Evolutionary conservation across 2,797 vertebrate genomes (phyloP).

Genomic region (Melanotaenia nigrans): DNA sequence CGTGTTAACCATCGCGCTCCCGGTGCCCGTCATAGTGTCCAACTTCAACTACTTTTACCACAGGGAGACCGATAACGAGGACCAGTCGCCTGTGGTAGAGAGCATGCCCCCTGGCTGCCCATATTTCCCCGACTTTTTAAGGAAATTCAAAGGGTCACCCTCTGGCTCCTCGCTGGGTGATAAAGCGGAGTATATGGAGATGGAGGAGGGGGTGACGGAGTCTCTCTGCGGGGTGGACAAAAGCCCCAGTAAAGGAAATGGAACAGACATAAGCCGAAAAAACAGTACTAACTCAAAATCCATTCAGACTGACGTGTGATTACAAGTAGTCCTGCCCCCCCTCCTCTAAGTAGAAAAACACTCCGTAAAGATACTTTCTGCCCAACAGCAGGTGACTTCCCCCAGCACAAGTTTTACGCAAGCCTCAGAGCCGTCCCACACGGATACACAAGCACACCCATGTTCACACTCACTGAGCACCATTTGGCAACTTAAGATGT

Average conservation of each 20-base stretch:
- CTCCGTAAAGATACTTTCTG: conserved; percentile 59
- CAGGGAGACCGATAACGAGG: conserved; percentile 96
- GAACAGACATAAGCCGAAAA: conserved; percentile 93
- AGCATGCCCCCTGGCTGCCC: conserved; percentile 85
- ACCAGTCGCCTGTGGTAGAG: conserved; percentile 89
- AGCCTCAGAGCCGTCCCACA: conserved; percentile 23
- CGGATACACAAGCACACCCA: conserved; percentile 20
- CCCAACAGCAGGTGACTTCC: conserved; percentile 70
- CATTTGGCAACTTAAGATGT: conserved; percentile 46
- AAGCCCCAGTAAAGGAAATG: conserved; percentile 92
- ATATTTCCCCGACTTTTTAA: conserved; percentile 93
- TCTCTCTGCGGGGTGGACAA: conserved; percentile 94
- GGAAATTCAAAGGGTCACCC: conserved; percentile 92
- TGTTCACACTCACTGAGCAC: conserved; percentile 8
- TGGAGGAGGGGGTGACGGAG: conserved; percentile 98
- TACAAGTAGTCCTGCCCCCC: conserved; percentile 42
- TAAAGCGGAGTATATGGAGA: conserved; percentile 98
- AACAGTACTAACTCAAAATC: conserved; percentile 93
- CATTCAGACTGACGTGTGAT: conserved; percentile 98
- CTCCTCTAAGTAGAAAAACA: conserved; percentile 56
- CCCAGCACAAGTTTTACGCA: conserved; percentile 60
- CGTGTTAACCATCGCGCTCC: conserved; percentile 97
- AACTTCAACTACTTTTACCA: conserved; percentile 99
- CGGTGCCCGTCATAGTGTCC: conserved; percentile 98
- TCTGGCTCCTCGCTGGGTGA: conserved; percentile 92